These are phyloP conservation scores for Bettongia penicillata DNA, from an alignment of 2,113 vertebrate genomes.

Conservation along the genomic window DNA sequence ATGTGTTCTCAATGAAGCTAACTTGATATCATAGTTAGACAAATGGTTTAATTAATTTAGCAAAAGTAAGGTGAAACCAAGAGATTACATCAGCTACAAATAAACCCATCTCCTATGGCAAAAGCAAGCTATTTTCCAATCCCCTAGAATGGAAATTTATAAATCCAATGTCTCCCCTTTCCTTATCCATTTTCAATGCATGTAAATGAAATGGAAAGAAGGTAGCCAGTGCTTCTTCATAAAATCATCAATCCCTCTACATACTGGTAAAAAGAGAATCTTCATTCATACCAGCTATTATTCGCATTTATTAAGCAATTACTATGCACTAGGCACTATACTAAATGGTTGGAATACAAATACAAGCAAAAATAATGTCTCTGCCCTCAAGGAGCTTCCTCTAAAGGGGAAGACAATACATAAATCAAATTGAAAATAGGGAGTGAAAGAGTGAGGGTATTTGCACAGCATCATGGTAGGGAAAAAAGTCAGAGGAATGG, in stretches of 20 bases:
- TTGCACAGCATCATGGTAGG: neutral
- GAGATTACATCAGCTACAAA: neutral
- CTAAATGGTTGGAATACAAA: neutral
- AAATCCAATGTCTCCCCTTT: neutral
- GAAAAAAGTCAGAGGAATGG: neutral
- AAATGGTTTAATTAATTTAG: neutral
- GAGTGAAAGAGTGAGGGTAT: neutral
- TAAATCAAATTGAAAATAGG: neutral
- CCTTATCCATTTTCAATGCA: neutral
- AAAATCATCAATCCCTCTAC: neutral
- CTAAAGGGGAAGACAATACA: neutral
- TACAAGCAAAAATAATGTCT: neutral
- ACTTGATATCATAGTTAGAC: neutral
- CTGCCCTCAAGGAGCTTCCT: neutral
- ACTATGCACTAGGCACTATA: neutral
- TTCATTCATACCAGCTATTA: neutral
- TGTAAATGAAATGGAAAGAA: neutral
- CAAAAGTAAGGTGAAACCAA: neutral
- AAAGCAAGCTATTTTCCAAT: neutral
- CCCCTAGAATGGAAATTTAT: neutral
- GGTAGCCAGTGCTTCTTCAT: neutral
- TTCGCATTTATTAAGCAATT: neutral
- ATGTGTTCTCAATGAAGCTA: neutral
- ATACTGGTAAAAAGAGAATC: neutral
- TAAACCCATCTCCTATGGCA: neutral